These are phyloP conservation scores for Urocitellus parryii DNA, from an alignment of 2,113 vertebrate genomes.

Conservation along the genomic window DNA sequence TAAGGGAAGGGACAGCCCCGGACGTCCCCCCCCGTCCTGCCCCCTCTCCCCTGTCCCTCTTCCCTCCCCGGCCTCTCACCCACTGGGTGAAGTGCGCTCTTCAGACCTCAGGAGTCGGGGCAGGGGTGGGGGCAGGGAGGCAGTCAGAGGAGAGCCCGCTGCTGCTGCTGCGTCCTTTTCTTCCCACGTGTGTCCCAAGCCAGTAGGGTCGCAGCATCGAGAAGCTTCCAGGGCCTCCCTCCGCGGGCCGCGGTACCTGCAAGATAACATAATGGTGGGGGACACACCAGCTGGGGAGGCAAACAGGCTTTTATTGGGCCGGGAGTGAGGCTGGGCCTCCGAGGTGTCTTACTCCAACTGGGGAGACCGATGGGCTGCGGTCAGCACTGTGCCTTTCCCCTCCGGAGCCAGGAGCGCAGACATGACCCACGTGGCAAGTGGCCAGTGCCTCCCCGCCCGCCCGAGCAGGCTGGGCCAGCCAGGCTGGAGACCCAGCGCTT, in stretches of 20 bases:
- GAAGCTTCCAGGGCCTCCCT: slow-evolving; percentile 73
- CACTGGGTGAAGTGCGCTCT: not conserved
- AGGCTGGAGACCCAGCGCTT: not conserved
- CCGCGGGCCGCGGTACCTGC: slow-evolving; percentile 58
- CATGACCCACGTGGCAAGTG: slow-evolving; percentile 60
- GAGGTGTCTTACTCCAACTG: slow-evolving; percentile 71
- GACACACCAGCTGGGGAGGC: slow-evolving; percentile 57
- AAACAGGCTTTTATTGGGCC: slow-evolving; percentile 75
- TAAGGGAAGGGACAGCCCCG: rapidly evolving
- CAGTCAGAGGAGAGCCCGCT: not conserved
- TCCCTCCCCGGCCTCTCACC: too few relatives aligned
- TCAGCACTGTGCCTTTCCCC: slow-evolving; percentile 61
- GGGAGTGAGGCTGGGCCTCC: slow-evolving; percentile 20
- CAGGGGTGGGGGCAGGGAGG: slow-evolving; percentile 23
- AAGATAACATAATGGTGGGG: slow-evolving; percentile 61
- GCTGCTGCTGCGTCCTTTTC: slow-evolving; percentile 79
- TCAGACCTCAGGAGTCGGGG: not conserved
- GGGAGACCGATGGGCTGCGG: slow-evolving; percentile 65
- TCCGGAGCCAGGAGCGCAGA: not conserved
- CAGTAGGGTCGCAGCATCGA: slow-evolving; percentile 72
- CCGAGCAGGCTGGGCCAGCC: rapidly evolving
- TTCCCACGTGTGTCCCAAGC: slow-evolving; percentile 58
- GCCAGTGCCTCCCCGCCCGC: not conserved
- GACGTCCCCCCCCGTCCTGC: rapidly evolving
- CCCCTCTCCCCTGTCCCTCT: not conserved